Evolutionary conservation across 2,888 invertebrate species (phyloP).

Genomic region (Agrochola macilenta): DNA sequence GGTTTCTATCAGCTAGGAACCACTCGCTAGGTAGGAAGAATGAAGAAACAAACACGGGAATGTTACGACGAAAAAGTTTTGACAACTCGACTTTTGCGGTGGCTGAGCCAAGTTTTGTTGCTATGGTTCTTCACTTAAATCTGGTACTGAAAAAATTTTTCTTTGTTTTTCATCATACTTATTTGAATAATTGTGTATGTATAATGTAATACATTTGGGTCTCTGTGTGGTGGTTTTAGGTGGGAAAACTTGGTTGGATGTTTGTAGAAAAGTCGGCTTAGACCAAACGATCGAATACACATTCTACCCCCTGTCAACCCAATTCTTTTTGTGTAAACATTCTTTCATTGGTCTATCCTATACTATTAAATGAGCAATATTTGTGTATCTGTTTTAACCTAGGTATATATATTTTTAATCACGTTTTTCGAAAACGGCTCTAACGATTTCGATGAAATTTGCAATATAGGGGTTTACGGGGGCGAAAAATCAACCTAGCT

Average conservation of each 20-base stretch:
- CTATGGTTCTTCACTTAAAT: neutral
- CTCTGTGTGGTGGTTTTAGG: neutral
- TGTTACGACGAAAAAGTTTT: constrained; percentile 36
- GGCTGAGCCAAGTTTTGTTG: constrained; percentile 2
- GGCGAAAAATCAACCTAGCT: no score
- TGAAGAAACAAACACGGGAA: constrained; percentile 21
- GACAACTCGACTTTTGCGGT: constrained; percentile 29
- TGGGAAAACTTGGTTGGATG: neutral
- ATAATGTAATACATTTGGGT: neutral
- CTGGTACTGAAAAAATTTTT: neutral
- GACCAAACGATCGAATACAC: neutral
- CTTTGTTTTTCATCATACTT: neutral
- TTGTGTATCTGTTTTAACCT: no score
- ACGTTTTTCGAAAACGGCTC: no score
- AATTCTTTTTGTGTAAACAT: neutral
- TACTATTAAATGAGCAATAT: no score
- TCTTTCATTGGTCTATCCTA: neutral
- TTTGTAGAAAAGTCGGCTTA: neutral
- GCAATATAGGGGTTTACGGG: no score
- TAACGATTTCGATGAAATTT: no score
- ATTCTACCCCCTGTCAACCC: neutral
- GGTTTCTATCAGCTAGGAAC: neutral
- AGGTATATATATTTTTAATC: no score
- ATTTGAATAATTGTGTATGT: neutral
- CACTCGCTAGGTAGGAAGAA: constrained; percentile 10